Conservation (phyloP, 2,797 vertebrate genomes). For the Gallirallus australis region DNA sequence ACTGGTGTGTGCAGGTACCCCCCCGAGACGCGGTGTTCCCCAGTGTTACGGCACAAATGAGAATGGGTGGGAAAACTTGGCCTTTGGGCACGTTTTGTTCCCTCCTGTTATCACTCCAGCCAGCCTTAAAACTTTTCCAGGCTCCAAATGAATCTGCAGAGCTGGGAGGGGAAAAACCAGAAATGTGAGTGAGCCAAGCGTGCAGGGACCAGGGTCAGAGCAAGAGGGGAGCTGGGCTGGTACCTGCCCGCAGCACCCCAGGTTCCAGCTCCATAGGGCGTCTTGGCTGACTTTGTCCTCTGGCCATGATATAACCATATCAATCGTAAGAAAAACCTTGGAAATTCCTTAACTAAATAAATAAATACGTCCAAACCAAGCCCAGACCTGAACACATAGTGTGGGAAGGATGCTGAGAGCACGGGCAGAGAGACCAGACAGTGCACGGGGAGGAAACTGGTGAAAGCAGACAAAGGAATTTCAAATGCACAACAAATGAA, state of each 20-base stretch:
- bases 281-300: neutral
- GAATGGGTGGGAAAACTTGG: neutral
- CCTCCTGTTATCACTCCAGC: neutral
- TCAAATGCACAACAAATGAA: slow-evolving; percentile 14
- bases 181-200: neutral
- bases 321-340: neutral
- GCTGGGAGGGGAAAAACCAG: neutral
- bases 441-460: neutral
- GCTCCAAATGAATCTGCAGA: neutral
- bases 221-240: neutral
- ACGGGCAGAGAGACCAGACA: neutral
- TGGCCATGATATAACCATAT: rapidly evolving
- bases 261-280: neutral
- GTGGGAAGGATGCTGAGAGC: neutral
- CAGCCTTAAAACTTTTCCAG: neutral
- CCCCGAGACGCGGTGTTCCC: rapidly evolving
- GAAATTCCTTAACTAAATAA: neutral
- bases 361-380: neutral
- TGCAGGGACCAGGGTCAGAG: neutral
- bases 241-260: rapidly evolving
- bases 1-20: rapidly evolving
- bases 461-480: slow-evolving; percentile 29
- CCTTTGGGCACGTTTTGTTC: neutral
- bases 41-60: rapidly evolving
- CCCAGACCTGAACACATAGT: neutral